Evolutionary conservation across 2,888 invertebrate genomes (phyloP), one percentile per base, ranked within the genome.

Genomic region (Chalcosyrphus nemorum): DNA sequence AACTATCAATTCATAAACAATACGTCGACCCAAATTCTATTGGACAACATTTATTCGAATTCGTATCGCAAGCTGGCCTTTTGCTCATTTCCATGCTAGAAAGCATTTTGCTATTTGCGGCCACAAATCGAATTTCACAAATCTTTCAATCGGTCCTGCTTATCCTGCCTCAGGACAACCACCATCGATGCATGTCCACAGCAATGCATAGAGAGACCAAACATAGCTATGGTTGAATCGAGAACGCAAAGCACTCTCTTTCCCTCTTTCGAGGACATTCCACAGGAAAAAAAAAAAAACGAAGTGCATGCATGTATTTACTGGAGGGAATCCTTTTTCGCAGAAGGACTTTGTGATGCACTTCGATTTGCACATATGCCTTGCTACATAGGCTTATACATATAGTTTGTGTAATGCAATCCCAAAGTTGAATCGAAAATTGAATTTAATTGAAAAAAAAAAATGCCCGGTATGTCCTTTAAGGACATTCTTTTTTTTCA

Each of bases 81-180:
- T 61, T 76, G 65, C 72, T 52, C 57, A 50, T 27, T 61, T n/a
- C 11, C 38, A 77, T 45, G 72, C 68, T 57, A 17, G 63, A 43
- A 56, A 63, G 80, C 68, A 61, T 84, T 24, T 82, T 71, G 65
- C 52, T 38, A 71, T 65, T 82, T 65, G 17, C 57, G 50, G 66
- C 82, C 78, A 59, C 72, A 84, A 84, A 84, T 68, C 80, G 72
- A 81, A 80, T 84, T 74, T 63, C 57, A 68, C 68, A 74, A 84
- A 84, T 84, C 68, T 74, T 74, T 52, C 80, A 74, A 80, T 82
- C 50, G 68, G 45, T 72, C 68, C 66, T 61, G 78, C 32, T 56
- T 82, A 57, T 66, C 66, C 61, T 27, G 66, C 72, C 59, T 19
- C 38, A 47, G 66, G 77, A 38, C 24, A 17, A 17, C 27, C 56